These are phyloP conservation scores for Entosphenus tridentatus DNA, from an alignment of 2,113 vertebrate species.

Conservation along the genomic window DNA sequence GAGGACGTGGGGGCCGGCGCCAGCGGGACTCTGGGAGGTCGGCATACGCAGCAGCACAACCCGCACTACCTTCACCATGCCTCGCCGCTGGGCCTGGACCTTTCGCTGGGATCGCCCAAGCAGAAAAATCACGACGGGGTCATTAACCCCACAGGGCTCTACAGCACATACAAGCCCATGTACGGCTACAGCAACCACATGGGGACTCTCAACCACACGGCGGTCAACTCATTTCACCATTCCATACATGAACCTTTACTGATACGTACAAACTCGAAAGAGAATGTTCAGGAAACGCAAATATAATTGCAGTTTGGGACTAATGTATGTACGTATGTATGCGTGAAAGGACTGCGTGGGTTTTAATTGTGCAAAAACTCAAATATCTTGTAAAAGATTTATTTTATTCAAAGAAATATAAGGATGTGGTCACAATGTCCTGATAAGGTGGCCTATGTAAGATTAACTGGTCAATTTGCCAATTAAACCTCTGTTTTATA, in stretches of 20 bases:
- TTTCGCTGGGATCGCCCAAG: constrained; percentile 1
- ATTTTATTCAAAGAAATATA: constrained; percentile 1
- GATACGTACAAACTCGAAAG: constrained; percentile 76
- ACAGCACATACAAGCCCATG: constrained; percentile 62
- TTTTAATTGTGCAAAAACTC: constrained; percentile 2
- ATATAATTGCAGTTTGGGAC: constrained; percentile 44
- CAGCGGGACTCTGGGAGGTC: constrained; percentile 20
- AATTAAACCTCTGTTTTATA: constrained; percentile 2
- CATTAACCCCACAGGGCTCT: constrained; percentile 1
- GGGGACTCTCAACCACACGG: constrained; percentile 1
- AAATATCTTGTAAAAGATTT: constrained; percentile 4
- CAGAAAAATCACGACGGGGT: not conserved
- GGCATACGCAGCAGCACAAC: constrained; percentile 35
- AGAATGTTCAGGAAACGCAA: constrained; percentile 97
- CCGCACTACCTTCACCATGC: not conserved
- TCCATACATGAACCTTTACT: constrained; percentile 51
- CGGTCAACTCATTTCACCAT: constrained; percentile 3
- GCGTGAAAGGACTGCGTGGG: constrained; percentile 1
- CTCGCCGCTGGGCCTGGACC: not conserved
- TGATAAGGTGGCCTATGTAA: constrained; percentile 2
- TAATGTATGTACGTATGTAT: not conserved
- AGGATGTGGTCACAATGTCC: constrained; percentile 5
- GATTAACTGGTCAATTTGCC: not conserved
- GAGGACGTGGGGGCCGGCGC: constrained; percentile 45
- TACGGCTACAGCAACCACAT: constrained; percentile 6